phyloP scores from a whole-genome alignment of 2,888 invertebrate species.

The Phyllotreta striolata region DNA sequence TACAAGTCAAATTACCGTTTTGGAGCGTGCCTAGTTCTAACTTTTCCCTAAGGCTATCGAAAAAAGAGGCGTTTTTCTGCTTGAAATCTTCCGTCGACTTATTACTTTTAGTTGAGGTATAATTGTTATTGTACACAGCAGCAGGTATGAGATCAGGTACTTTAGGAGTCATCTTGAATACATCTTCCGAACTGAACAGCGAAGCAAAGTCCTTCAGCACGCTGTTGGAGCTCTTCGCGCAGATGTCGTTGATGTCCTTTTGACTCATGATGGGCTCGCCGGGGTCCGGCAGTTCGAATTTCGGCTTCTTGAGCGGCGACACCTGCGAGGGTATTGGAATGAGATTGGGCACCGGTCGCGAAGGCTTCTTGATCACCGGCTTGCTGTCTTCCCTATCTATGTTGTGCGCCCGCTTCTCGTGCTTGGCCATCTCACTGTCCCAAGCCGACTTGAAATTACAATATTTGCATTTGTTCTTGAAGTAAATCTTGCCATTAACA shows the following conservation, averaged over 20 bases:
- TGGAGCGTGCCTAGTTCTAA: constrained; percentile 69
- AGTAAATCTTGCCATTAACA: constrained; percentile 61
- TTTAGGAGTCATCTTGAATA: constrained; percentile 53
- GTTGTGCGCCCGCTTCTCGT: constrained; percentile 63
- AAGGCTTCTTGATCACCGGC: constrained; percentile 54
- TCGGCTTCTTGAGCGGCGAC: constrained; percentile 51
- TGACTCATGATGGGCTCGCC: constrained; percentile 59
- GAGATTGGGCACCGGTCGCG: constrained; percentile 77
- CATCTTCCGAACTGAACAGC: constrained; percentile 59
- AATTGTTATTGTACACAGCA: constrained; percentile 40
- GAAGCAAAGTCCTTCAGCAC: constrained; percentile 67
- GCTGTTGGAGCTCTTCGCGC: constrained; percentile 61
- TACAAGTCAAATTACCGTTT: constrained; percentile 73
- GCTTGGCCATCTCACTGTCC: constrained; percentile 67
- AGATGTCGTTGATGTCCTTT: constrained; percentile 62
- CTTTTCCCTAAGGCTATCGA: constrained; percentile 82
- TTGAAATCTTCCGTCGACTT: constrained; percentile 57
- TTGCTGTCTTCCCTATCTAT: constrained; percentile 54
- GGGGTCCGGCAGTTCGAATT: constrained; percentile 40
- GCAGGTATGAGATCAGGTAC: constrained; percentile 56
- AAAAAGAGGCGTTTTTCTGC: constrained; percentile 80
- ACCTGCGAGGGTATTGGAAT: constrained; percentile 71
- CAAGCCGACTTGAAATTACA: constrained; percentile 68
- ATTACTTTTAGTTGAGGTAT: constrained; percentile 41
- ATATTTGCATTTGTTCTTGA: constrained; percentile 63